Percentiles rank a stretch among this genome's conserved stretches.
phyloP scores from a whole-genome alignment of 1,140 invertebrate genomes.

The Drosophila elegans region DNA sequence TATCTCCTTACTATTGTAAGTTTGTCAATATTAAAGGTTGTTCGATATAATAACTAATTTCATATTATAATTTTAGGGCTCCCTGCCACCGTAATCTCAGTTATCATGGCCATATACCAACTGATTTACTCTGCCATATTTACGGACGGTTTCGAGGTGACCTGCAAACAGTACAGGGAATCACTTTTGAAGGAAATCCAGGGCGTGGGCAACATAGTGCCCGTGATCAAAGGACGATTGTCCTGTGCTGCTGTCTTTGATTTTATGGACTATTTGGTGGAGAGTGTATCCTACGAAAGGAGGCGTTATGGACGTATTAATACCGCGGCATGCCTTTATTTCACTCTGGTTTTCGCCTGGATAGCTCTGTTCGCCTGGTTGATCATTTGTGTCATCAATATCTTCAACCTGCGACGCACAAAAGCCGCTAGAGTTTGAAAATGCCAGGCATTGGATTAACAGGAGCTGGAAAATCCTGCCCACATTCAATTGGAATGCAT shows the following conservation, averaged over 20 bases:
- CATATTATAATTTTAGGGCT: slow-evolving; percentile 46
- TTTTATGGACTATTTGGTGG: slow-evolving; percentile 90
- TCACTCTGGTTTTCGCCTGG: slow-evolving; percentile 87
- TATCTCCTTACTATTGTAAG: slow-evolving; percentile 87
- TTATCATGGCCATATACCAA: slow-evolving; percentile 87
- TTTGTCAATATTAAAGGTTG: no score
- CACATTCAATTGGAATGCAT: slow-evolving; percentile 4
- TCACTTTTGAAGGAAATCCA: slow-evolving; percentile 86
- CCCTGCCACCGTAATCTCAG: slow-evolving; percentile 86
- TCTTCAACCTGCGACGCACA: slow-evolving; percentile 85
- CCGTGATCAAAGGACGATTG: slow-evolving; percentile 88
- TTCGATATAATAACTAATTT: no score
- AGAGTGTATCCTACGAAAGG: slow-evolving; percentile 86
- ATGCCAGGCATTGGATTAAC: neutral
- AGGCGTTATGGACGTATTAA: slow-evolving; percentile 87
- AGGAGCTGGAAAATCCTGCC: neutral
- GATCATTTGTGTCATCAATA: slow-evolving; percentile 85
- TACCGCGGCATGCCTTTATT: slow-evolving; percentile 87
- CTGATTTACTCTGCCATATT: slow-evolving; percentile 87
- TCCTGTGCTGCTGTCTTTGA: slow-evolving; percentile 89
- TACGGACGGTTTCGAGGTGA: slow-evolving; percentile 89
- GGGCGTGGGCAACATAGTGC: slow-evolving; percentile 87
- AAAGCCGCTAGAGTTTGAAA: slow-evolving; percentile 60
- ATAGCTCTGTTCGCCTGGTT: slow-evolving; percentile 87
- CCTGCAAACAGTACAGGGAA: slow-evolving; percentile 88